These are phyloP conservation scores for Meiosimyza decipiens DNA, from an alignment of 2,888 invertebrate genomes.

Conservation along the genomic window DNA sequence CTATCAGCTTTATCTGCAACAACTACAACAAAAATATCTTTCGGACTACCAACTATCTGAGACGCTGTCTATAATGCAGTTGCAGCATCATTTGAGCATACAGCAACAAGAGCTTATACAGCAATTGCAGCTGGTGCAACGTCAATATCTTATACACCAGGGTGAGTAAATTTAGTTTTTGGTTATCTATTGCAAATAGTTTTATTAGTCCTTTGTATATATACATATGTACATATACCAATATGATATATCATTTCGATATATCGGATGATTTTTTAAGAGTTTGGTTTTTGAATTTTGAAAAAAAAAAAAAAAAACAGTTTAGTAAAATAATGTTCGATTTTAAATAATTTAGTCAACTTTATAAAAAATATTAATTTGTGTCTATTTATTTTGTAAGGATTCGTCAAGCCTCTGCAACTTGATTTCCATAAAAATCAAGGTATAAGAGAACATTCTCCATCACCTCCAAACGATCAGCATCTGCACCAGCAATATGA, in stretches of 20 bases:
- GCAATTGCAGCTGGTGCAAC: constrained; percentile 55
- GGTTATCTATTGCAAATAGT: too few relatives aligned
- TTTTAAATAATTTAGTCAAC: too few relatives aligned
- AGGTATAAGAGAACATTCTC: constrained; percentile 42
- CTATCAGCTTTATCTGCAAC: constrained; percentile 30
- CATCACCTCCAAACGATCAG: constrained; percentile 32
- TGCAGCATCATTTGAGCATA: constrained; percentile 55
- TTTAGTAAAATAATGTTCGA: too few relatives aligned
- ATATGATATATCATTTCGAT: too few relatives aligned
- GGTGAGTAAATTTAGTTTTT: constrained; percentile 40
- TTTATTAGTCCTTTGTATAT: too few relatives aligned
- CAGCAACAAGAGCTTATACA: constrained; percentile 58
- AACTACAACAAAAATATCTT: constrained; percentile 31
- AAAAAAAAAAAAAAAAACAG: too few relatives aligned
- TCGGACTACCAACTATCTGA: neutral
- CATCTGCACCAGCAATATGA: constrained; percentile 26
- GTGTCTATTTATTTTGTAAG: constrained; percentile 22
- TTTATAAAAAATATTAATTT: too few relatives aligned
- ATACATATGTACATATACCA: too few relatives aligned
- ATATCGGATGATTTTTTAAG: too few relatives aligned
- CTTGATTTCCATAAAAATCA: constrained; percentile 48
- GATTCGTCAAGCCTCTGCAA: constrained; percentile 49
- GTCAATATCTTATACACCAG: constrained; percentile 57
- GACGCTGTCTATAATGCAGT: constrained; percentile 50
- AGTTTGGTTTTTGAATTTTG: too few relatives aligned